These are phyloP conservation scores for Corythucha ciliata DNA, from an alignment of 2,888 invertebrate genomes.

Conservation along the genomic window DNA sequence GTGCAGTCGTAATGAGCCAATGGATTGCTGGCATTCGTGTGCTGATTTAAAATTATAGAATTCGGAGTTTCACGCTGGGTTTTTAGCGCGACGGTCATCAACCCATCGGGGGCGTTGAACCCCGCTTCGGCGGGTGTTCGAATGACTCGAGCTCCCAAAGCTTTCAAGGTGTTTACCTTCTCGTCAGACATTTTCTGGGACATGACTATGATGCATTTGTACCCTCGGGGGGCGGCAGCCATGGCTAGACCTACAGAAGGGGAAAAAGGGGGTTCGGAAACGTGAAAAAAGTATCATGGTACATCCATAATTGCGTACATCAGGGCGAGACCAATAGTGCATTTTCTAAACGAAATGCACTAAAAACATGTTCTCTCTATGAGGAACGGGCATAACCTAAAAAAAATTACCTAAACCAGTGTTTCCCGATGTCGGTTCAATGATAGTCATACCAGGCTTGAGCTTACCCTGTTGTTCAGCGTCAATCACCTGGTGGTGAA, in stretches of 20 bases:
- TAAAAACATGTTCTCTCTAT: no score
- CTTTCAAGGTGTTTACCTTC: conserved; percentile 81
- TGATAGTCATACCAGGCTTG: conserved; percentile 82
- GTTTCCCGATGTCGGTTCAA: conserved; percentile 91
- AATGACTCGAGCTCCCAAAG: conserved; percentile 90
- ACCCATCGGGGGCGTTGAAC: conserved; percentile 73
- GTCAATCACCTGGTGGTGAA: conserved; percentile 50
- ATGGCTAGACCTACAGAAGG: conserved; percentile 95
- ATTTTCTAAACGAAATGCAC: no score
- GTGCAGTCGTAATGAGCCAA: conserved; percentile 96
- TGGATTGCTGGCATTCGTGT: conserved; percentile 90
- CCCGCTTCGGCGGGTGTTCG: conserved; percentile 90
- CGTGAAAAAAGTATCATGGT: no score
- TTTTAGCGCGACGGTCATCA: conserved; percentile 78
- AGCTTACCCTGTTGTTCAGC: conserved; percentile 79
- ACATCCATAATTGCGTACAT: no score
- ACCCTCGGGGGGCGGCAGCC: conserved; percentile 82
- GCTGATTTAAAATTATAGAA: conserved; percentile 89
- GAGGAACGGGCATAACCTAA: no score
- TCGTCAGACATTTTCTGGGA: conserved; percentile 99
- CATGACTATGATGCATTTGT: conserved; percentile 94
- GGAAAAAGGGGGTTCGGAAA: no score
- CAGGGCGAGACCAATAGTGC: no score
- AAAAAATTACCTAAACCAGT: conserved; percentile 41
- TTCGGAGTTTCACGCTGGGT: conserved; percentile 79